Conservation (phyloP, 2,888 invertebrate genomes). For the Chouioia cunea region DNA sequence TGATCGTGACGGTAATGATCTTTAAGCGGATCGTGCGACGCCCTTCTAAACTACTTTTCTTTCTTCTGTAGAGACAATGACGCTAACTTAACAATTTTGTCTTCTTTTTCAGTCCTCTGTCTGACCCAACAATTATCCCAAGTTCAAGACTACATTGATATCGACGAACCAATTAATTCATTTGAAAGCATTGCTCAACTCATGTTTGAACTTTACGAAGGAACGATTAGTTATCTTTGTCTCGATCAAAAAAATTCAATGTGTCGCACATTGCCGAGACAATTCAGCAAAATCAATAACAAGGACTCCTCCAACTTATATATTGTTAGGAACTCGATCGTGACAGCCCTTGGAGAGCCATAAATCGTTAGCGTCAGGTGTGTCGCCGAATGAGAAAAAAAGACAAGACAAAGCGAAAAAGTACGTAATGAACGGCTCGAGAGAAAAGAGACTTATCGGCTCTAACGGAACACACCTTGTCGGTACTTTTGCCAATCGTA, state of each 20-base stretch:
- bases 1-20: not conserved
- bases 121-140: too few species aligned
- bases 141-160: too few species aligned
- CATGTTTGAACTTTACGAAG: too few species aligned
- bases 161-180: too few species aligned
- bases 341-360: conserved; percentile 44
- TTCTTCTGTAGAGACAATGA: not conserved
- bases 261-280: conserved; percentile 21
- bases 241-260: conserved; percentile 29
- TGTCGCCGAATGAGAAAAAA: conserved; percentile 27
- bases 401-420: conserved; percentile 46
- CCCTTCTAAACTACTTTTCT: not conserved
- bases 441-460: not conserved
- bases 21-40: conserved; percentile 25
- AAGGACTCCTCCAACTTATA: conserved; percentile 43
- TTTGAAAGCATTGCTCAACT: too few species aligned
- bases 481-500: conserved; percentile 13
- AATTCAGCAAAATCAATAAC: conserved; percentile 41
- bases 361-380: conserved; percentile 46
- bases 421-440: conserved; percentile 29
- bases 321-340: conserved; percentile 47
- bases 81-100: too few species aligned
- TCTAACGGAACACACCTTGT: conserved; percentile 2
- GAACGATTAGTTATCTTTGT: too few species aligned
- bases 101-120: too few species aligned